Conservation (phyloP, 2,888 invertebrate species). For the Phragmatobia fuliginosa region DNA sequence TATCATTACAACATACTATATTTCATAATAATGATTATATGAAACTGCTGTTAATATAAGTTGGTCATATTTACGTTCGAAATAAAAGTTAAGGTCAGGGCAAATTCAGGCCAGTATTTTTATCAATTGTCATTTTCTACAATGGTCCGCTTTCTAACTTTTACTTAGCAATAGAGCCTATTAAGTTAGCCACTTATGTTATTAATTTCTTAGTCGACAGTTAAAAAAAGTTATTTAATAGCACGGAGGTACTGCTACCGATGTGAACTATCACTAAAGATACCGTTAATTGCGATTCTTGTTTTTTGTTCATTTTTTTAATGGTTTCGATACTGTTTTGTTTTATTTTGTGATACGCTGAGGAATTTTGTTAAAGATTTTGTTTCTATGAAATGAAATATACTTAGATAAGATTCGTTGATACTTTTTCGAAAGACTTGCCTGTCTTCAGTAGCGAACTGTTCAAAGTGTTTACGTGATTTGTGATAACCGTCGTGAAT, state of each 20-base stretch:
- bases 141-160: constrained; percentile 74
- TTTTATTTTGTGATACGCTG: not conserved
- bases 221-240: constrained; percentile 49
- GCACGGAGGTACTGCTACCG: constrained; percentile 44
- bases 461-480: too few species aligned
- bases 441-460: too few species aligned
- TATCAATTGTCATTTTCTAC: constrained; percentile 73
- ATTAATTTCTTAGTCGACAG: constrained; percentile 53
- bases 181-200: constrained; percentile 61
- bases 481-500: too few species aligned
- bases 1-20: not conserved
- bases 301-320: constrained; percentile 22
- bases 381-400: not conserved
- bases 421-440: too few species aligned
- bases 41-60: not conserved
- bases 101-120: constrained; percentile 54
- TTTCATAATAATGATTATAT: not conserved
- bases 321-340: not conserved
- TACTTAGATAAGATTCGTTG: not conserved
- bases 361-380: not conserved
- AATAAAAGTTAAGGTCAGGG: constrained; percentile 74
- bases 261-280: constrained; percentile 36
- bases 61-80: constrained; percentile 32
- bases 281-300: constrained; percentile 23
- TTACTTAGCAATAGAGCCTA: constrained; percentile 69